phyloP scores from a whole-genome alignment of 1,140 invertebrate genomes.

The Achatina immaculata region DNA sequence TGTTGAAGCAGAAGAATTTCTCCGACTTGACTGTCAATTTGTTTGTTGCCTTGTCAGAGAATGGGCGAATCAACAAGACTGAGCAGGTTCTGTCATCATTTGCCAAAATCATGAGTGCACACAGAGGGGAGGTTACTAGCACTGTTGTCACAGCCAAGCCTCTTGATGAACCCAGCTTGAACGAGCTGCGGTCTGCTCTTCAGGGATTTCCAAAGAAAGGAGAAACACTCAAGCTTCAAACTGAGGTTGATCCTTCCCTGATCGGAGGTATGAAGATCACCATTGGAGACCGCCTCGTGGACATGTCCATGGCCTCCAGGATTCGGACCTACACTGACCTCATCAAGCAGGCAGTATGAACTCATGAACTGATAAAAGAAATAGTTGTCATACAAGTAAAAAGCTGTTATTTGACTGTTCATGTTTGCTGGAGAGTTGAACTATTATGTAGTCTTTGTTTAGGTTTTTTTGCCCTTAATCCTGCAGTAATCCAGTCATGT shows the following conservation, averaged over 20 bases:
- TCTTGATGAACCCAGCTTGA: slow-evolving; percentile 83
- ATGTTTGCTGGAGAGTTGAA: too few relatives aligned
- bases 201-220: slow-evolving; percentile 89
- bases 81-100: slow-evolving; percentile 85
- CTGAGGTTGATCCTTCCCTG: slow-evolving; percentile 82
- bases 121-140: slow-evolving; percentile 89
- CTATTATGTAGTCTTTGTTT: too few relatives aligned
- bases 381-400: too few relatives aligned
- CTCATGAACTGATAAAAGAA: too few relatives aligned
- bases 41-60: slow-evolving; percentile 89
- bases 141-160: slow-evolving; percentile 92
- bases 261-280: slow-evolving; percentile 97
- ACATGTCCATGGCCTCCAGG: slow-evolving; percentile 98
- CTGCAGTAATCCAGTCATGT: too few relatives aligned
- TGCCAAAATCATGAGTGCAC: slow-evolving; percentile 91
- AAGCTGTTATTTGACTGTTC: too few relatives aligned
- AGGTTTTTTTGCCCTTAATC: too few relatives aligned
- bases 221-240: slow-evolving; percentile 80
- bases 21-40: slow-evolving; percentile 85
- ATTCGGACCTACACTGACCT: slow-evolving; percentile 91
- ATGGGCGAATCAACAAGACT: slow-evolving; percentile 88
- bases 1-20: slow-evolving; percentile 71
- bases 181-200: slow-evolving; percentile 86
- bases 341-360: slow-evolving; percentile 64
- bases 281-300: slow-evolving; percentile 97